Percentiles rank a stretch among this genome's conserved stretches.
Evolutionary conservation across 1,140 invertebrate genomes (phyloP).

Genomic region (Pseudomyrmex sp.): DNA sequence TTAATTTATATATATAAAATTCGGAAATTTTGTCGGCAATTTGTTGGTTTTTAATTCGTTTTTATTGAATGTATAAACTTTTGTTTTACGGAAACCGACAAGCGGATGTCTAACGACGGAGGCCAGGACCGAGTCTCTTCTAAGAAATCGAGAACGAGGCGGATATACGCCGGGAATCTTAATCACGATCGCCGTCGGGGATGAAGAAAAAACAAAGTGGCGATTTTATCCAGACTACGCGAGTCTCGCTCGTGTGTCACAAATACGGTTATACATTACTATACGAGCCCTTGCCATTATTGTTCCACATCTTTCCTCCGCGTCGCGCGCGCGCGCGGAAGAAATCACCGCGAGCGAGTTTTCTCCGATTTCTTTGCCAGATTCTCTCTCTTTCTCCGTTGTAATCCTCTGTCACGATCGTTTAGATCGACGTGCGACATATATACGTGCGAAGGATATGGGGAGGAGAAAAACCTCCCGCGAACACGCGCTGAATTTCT

Average conservation of each 20-base stretch:
- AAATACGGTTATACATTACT: conserved; percentile 65
- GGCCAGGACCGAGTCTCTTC: conserved; percentile 63
- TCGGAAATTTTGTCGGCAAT: too few species aligned
- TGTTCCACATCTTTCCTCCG: conserved; percentile 58
- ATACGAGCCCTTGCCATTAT: conserved; percentile 63
- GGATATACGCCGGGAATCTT: conserved; percentile 71
- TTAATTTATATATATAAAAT: too few species aligned
- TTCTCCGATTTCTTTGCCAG: conserved; percentile 63
- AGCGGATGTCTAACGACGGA: conserved; percentile 8
- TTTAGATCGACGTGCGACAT: conserved; percentile 44
- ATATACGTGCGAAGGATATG: not conserved
- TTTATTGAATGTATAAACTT: too few species aligned
- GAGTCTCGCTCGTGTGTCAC: conserved; percentile 54
- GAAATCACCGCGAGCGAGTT: conserved; percentile 61
- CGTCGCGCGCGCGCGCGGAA: conserved; percentile 30
- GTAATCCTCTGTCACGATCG: conserved; percentile 52
- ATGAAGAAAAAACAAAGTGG: conserved; percentile 52
- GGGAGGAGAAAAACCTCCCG: not conserved
- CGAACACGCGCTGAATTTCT: not conserved
- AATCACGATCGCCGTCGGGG: conserved; percentile 61
- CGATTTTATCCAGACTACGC: conserved; percentile 64
- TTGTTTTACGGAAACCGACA: not conserved
- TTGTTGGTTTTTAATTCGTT: too few species aligned
- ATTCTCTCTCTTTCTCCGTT: conserved; percentile 39
- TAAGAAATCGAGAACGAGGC: conserved; percentile 65